Percentiles rank a stretch among this genome's conserved stretches.
phyloP scores from a whole-genome alignment of 2,888 invertebrate species.

The Morpho helenor region DNA sequence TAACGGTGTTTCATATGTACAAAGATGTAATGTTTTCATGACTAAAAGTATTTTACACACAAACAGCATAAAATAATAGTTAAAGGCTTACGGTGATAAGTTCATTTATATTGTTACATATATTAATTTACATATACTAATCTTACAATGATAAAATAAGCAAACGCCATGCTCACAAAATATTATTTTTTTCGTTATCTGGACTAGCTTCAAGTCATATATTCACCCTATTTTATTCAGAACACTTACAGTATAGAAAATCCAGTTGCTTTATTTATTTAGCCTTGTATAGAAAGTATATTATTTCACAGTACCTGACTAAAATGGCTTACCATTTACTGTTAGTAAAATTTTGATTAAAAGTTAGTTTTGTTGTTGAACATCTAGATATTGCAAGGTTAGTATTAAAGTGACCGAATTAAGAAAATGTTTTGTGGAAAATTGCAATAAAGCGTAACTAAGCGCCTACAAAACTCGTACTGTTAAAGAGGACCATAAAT shows the following conservation, averaged over 20 bases:
- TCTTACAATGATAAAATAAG: conserved; percentile 20
- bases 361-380: too few species aligned
- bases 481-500: too few species aligned
- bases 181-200: conserved; percentile 18
- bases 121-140: conserved; percentile 24
- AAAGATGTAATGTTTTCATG: not conserved
- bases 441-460: too few species aligned
- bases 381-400: too few species aligned
- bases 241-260: not conserved
- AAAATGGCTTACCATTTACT: too few species aligned
- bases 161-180: conserved; percentile 22
- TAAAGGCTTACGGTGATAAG: conserved; percentile 13
- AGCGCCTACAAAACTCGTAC: too few species aligned
- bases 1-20: conserved; percentile 13
- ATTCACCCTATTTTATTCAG: conserved; percentile 11
- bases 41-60: conserved; percentile 6
- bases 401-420: too few species aligned
- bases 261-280: too few species aligned
- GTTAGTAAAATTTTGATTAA: too few species aligned
- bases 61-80: conserved; percentile 7
- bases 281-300: too few species aligned
- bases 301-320: too few species aligned
- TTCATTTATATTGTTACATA: conserved; percentile 29
- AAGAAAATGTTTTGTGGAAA: too few species aligned
- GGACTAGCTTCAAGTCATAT: conserved; percentile 28